phyloP scores from a whole-genome alignment of 2,888 invertebrate species.

The Ctena decussata region DNA sequence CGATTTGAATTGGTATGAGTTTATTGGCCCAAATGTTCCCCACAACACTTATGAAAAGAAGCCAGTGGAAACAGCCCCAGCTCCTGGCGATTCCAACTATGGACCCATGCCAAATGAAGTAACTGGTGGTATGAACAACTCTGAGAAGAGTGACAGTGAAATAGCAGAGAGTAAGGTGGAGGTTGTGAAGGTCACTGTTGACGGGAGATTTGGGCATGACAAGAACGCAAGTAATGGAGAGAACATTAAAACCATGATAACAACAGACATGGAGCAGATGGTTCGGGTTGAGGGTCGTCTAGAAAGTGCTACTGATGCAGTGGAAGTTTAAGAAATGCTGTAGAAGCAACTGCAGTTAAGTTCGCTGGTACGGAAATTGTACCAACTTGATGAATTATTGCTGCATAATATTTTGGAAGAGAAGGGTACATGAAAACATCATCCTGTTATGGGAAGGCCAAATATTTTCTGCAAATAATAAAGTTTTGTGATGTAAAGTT shows the following conservation, averaged over 20 bases:
- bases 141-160: not conserved
- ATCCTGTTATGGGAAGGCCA: no score
- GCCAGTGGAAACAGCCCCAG: not conserved
- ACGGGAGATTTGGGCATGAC: constrained; percentile 60
- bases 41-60: constrained; percentile 56
- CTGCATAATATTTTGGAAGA: no score
- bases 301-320: constrained; percentile 47
- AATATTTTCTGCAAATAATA: no score
- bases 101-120: not conserved
- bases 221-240: constrained; percentile 54
- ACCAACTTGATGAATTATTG: no score
- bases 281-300: constrained; percentile 49
- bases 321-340: not conserved
- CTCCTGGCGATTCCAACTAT: not conserved
- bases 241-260: constrained; percentile 28
- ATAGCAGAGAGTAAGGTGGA: constrained; percentile 31
- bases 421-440: no score
- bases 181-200: constrained; percentile 69
- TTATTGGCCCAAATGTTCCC: constrained; percentile 68
- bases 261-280: constrained; percentile 23
- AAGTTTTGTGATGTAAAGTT: no score
- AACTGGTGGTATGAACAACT: not conserved
- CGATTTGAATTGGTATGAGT: constrained; percentile 70
- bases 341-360: no score
- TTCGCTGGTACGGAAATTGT: no score